Percentiles rank a stretch among this genome's conserved stretches.
Evolutionary conservation across 2,113 vertebrate species (phyloP).

Genomic region (Leptobrachium ailaonicum): DNA sequence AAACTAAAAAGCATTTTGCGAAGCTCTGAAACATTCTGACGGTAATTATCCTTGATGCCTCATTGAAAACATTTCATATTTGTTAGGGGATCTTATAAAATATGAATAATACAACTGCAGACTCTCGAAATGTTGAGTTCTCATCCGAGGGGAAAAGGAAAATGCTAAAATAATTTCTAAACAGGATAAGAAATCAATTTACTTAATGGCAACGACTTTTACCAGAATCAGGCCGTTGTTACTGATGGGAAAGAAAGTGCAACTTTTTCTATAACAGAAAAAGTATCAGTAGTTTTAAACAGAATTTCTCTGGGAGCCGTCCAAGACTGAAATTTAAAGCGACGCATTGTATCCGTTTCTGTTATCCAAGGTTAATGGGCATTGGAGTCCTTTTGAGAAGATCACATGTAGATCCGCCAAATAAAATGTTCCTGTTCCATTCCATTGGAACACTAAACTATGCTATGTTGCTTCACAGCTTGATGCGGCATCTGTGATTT

Average conservation of each 20-base stretch:
- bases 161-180: background rate
- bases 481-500: constrained; percentile 73
- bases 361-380: constrained; percentile 21
- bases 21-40: too few relatives aligned
- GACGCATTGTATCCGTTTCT: background rate
- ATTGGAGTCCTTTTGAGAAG: constrained; percentile 7
- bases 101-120: too few relatives aligned
- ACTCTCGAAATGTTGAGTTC: background rate
- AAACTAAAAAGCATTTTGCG: too few relatives aligned
- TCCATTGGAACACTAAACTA: constrained; percentile 46
- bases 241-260: background rate
- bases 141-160: background rate
- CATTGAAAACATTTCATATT: too few relatives aligned
- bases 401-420: constrained; percentile 35
- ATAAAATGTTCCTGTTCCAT: constrained; percentile 36
- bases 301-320: background rate
- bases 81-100: too few relatives aligned
- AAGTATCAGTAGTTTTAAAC: background rate
- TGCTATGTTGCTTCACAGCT: constrained; percentile 68
- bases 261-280: background rate
- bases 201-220: background rate
- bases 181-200: background rate
- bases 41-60: too few relatives aligned
- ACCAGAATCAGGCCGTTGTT: background rate
- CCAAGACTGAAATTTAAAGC: background rate